phyloP scores from a whole-genome alignment of 2,113 vertebrate species.

The Dromas ardeola region DNA sequence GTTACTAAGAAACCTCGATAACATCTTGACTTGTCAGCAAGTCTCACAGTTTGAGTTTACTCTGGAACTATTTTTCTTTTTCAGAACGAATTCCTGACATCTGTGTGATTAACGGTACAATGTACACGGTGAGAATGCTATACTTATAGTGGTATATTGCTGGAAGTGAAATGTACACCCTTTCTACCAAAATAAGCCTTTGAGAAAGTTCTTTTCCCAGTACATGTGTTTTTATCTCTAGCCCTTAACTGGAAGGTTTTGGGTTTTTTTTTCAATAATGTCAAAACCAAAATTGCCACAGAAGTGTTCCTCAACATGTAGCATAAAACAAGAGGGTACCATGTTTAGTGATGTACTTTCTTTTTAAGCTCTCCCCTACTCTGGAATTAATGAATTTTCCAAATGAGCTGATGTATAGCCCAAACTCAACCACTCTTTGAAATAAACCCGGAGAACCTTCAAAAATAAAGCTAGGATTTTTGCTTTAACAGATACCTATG shows the following conservation, averaged over 20 bases:
- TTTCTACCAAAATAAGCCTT: neutral
- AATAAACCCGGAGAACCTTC: neutral
- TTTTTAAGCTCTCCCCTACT: neutral
- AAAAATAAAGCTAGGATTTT: neutral
- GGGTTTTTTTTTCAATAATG: neutral
- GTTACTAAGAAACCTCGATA: neutral
- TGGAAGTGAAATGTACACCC: neutral
- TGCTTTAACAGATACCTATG: neutral
- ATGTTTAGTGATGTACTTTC: neutral
- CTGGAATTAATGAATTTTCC: neutral
- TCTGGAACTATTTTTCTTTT: neutral
- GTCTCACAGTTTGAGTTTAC: neutral
- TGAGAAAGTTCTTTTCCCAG: neutral
- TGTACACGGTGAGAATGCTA: slow-evolving; percentile 72
- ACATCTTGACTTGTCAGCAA: neutral
- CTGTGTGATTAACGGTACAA: slow-evolving; percentile 73
- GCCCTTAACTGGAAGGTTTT: neutral
- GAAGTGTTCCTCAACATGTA: neutral
- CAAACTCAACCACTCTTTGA: neutral
- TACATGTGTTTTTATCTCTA: neutral
- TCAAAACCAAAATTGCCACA: neutral
- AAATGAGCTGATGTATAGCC: neutral
- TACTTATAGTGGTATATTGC: neutral
- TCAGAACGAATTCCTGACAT: slow-evolving; percentile 68
- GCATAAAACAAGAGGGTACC: neutral